Conservation (phyloP, 2,888 invertebrate species). For the Meliscaeva auricollis region DNA sequence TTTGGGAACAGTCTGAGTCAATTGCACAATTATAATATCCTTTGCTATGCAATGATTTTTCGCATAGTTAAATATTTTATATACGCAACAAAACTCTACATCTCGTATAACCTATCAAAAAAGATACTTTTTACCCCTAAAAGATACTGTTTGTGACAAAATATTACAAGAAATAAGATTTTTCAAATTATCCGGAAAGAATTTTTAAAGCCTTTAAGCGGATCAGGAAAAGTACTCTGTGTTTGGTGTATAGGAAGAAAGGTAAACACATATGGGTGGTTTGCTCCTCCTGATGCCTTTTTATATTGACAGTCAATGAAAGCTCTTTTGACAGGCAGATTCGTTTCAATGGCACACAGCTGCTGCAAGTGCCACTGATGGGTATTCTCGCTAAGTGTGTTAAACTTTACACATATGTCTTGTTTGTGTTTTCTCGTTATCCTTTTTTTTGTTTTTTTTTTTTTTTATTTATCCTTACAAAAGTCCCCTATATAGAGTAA, state of each 20-base stretch:
- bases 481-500: conserved; percentile 8
- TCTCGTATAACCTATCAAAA: conserved; percentile 18
- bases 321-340: conserved; percentile 56
- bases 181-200: conserved; percentile 50
- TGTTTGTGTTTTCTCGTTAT: conserved; percentile 14
- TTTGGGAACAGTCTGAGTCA: no score
- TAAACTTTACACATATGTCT: conserved; percentile 42
- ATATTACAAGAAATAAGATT: conserved; percentile 31
- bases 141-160: conserved; percentile 3
- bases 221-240: neutral
- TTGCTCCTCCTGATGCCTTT: conserved; percentile 37
- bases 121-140: conserved; percentile 21
- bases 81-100: neutral
- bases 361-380: conserved; percentile 57
- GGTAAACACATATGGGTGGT: neutral
- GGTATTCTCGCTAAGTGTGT: conserved; percentile 53
- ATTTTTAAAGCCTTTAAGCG: conserved; percentile 49
- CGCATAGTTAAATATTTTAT: no score
- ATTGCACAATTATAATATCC: no score
- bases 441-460: no score
- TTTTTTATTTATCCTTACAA: neutral
- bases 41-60: conserved; percentile 2
- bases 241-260: neutral
- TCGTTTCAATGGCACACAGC: conserved; percentile 41
- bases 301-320: conserved; percentile 65